phyloP scores from a whole-genome alignment of 1,140 invertebrate genomes.

The Acyrthosiphon pisum region DNA sequence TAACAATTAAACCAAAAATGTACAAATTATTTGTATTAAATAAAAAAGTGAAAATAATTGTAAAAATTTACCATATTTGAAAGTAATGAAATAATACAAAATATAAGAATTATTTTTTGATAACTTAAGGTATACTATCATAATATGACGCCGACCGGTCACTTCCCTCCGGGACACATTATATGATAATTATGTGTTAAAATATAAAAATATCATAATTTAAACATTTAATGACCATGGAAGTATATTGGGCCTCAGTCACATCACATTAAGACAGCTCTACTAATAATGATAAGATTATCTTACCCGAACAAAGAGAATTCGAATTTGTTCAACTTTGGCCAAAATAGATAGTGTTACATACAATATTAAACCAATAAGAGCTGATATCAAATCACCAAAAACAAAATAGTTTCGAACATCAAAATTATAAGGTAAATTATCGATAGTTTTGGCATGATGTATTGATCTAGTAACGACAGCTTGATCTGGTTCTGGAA shows the following conservation, averaged over 20 bases:
- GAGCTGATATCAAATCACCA: slow-evolving; percentile 64
- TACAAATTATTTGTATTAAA: too few species aligned
- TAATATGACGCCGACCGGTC: too few species aligned
- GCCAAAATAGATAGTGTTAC: slow-evolving; percentile 72
- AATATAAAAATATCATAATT: neutral
- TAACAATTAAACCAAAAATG: too few species aligned
- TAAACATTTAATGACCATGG: neutral
- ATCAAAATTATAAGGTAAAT: slow-evolving; percentile 73
- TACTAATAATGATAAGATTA: neutral
- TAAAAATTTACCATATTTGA: too few species aligned
- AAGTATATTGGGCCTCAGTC: neutral
- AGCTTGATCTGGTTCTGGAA: slow-evolving; percentile 80
- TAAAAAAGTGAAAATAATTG: too few species aligned
- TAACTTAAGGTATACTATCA: too few species aligned
- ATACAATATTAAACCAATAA: slow-evolving; percentile 68
- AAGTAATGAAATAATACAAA: too few species aligned
- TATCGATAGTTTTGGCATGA: slow-evolving; percentile 72
- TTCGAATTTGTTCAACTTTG: slow-evolving; percentile 65
- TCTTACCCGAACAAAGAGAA: neutral
- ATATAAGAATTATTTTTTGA: too few species aligned
- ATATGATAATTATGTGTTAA: neutral
- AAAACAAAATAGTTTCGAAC: slow-evolving; percentile 71
- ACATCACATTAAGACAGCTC: neutral
- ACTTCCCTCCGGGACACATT: too few species aligned
- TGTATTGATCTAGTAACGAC: slow-evolving; percentile 80